A percentile compares a stretch with the other conserved stretches of the same genome.
Conservation (phyloP, 2,113 vertebrate genomes). For the Symphodus melops region DNA sequence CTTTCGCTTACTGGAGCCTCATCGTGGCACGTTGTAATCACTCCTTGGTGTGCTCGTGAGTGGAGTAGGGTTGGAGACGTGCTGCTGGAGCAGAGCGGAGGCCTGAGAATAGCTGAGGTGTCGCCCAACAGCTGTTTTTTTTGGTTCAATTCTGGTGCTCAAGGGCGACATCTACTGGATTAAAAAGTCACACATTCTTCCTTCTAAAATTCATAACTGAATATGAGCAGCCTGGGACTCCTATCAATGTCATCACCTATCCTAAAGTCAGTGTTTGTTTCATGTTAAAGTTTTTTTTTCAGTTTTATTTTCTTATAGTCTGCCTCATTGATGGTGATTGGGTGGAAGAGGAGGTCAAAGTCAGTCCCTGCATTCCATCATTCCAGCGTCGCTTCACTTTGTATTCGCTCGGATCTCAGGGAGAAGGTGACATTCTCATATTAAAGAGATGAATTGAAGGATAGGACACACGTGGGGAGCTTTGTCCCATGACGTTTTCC, state of each 20-base stretch:
- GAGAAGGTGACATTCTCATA: slow-evolving; percentile 53
- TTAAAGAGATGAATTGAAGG: slow-evolving; percentile 17
- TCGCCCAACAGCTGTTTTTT: too few species aligned
- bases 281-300: background rate
- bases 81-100: too few species aligned
- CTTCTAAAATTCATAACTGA: too few species aligned
- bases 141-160: too few species aligned
- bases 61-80: too few species aligned
- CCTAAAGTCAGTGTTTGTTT: background rate
- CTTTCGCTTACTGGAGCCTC: too few species aligned
- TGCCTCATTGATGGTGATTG: background rate
- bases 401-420: slow-evolving; percentile 16
- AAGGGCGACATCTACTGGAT: too few species aligned
- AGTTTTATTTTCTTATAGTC: background rate
- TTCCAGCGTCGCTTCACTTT: slow-evolving; percentile 6
- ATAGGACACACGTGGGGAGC: background rate
- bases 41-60: too few species aligned
- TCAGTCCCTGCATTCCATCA: background rate
- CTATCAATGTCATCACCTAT: background rate
- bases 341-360: background rate
- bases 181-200: too few species aligned
- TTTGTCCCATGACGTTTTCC: slow-evolving; percentile 24
- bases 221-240: background rate
- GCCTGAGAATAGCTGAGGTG: too few species aligned
- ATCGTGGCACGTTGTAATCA: too few species aligned